Evolutionary conservation across 2,797 vertebrate genomes (phyloP), one percentile per base, ranked within the genome.

Genomic region (Epinephelus awoara): DNA sequence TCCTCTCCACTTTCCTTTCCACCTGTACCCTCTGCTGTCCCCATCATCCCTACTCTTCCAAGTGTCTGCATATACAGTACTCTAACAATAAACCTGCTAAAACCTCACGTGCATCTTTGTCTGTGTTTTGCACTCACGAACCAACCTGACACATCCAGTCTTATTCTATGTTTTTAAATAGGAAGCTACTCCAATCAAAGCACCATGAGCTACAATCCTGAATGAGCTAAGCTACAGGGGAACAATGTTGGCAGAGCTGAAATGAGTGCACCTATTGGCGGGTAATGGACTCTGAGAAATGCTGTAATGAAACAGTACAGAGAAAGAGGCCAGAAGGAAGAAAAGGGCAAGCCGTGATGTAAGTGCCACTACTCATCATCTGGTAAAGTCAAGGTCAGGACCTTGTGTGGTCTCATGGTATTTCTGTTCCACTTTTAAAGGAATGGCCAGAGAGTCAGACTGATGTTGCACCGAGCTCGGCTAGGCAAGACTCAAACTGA

Each of bases 221-320:
- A 51, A 75, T 34, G 47, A 84, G 59, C 74, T 25, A 4, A 29
- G 42, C 42, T 42, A 29, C 38, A 64, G 66, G 58, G 59, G 34
- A 84, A 56, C 58, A 69, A 57, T 27, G 79, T 77, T 72, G 77
- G 72, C 72, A 25, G 77, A 49, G 38, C 52, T 50, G 57, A 75
- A 80, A 84, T 70, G 76, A 89, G 82, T 71, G 83, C 79, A 87
- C 47, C 79, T 85, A 85, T 77, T 47, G 42, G 81, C 29, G 67
- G 72, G 69, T 92, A 93, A 88, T 93, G 83, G 84, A 88, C 84
- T 89, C 77, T 79, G 84, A 85, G 86, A 90, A 90, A 85, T 49
- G 76, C 73, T 75, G 67, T 83, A 87, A 92, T 88, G 87, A 89
- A 90, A 89, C 27, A 2, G 21, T 75, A 71, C 10, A 52, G 74